phyloP scores from a whole-genome alignment of 2,797 vertebrate species.

The Euthynnus affinis region DNA sequence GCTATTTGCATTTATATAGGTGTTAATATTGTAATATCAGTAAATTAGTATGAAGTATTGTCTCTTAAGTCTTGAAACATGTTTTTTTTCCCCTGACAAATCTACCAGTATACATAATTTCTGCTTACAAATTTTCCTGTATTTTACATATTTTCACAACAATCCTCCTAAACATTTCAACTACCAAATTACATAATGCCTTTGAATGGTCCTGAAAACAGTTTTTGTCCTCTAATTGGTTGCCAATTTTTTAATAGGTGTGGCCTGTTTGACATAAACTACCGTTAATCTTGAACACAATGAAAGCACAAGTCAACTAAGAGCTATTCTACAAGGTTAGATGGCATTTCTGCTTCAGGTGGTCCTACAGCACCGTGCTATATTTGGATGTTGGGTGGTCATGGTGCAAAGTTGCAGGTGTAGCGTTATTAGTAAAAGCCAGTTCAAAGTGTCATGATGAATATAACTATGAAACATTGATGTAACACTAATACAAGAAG shows the following conservation, averaged over 20 bases:
- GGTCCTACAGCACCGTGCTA: background rate
- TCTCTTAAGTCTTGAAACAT: background rate
- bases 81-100: background rate
- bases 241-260: background rate
- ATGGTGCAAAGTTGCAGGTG: background rate
- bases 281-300: background rate
- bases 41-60: too few relatives aligned
- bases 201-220: too few relatives aligned
- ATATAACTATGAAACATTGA: too few relatives aligned
- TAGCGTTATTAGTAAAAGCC: background rate
- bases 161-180: background rate
- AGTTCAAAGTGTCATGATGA: background rate
- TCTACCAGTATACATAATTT: background rate
- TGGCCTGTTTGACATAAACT: slow-evolving; percentile 2
- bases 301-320: background rate
- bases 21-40: too few relatives aligned
- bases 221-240: background rate
- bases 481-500: background rate
- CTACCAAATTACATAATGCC: background rate
- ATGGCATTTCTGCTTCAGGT: slow-evolving; percentile 5
- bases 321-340: slow-evolving; percentile 14
- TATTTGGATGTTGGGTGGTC: slow-evolving; percentile 20
- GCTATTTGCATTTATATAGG: too few relatives aligned
- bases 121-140: background rate
- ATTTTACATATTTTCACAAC: background rate